Evolutionary conservation across 1,140 invertebrate species (phyloP).

Genomic region (Pseudomyrmex concolor): DNA sequence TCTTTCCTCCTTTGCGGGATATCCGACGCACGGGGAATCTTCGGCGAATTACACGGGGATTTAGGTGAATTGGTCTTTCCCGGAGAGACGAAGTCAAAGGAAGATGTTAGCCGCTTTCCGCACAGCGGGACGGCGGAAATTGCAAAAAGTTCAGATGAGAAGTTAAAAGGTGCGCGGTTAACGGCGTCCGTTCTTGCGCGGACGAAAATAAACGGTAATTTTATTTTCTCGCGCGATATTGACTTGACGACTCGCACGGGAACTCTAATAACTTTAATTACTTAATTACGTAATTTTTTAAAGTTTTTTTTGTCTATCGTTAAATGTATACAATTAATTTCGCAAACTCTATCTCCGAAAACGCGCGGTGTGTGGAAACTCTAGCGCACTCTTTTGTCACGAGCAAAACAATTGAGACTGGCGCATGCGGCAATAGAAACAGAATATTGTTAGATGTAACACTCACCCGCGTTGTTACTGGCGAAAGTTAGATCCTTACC

Average conservation of each 20-base stretch:
- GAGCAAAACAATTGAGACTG: constrained; percentile 33
- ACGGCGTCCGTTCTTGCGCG: no score
- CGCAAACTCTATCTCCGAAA: not conserved
- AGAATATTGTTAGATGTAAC: constrained; percentile 78
- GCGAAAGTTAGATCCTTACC: constrained; percentile 85
- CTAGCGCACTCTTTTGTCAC: not conserved
- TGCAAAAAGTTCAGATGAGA: constrained; percentile 23
- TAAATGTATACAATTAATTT: not conserved
- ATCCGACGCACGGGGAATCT: constrained; percentile 14
- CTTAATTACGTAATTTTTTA: no score
- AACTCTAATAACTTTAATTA: not conserved
- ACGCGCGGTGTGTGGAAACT: constrained; percentile 19
- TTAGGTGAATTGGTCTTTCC: constrained; percentile 38
- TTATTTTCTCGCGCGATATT: not conserved
- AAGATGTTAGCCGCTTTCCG: constrained; percentile 3
- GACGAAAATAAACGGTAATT: not conserved
- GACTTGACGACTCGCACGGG: no score
- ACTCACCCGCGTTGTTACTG: constrained; percentile 84
- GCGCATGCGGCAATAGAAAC: constrained; percentile 57
- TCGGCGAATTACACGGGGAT: constrained; percentile 18
- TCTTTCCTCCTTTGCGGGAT: constrained; percentile 11
- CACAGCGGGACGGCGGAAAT: not conserved
- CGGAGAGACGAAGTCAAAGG: not conserved
- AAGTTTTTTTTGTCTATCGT: no score
- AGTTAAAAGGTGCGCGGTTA: not conserved